Conservation (phyloP, 2,797 vertebrate genomes). For the Anabas testudineus region DNA sequence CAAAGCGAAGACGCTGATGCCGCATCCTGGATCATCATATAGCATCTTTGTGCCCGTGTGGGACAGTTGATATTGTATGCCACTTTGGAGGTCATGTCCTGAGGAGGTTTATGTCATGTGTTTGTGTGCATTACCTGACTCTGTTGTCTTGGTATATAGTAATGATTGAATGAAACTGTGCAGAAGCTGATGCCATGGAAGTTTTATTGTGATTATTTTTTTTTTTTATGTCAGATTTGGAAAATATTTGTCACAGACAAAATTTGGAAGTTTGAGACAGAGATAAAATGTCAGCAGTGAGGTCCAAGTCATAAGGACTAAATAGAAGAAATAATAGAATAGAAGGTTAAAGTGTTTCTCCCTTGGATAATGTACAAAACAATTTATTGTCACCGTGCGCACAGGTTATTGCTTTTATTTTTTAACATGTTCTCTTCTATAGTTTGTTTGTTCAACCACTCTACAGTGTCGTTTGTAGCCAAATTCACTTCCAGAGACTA, state of each 20-base stretch:
- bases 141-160: constrained; percentile 42
- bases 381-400: constrained; percentile 31
- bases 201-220: constrained; percentile 24
- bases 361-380: constrained; percentile 44
- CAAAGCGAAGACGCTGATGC: constrained; percentile 10
- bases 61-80: constrained; percentile 37
- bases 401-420: constrained; percentile 46
- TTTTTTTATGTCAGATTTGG: neutral
- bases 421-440: constrained; percentile 30
- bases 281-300: neutral
- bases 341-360: constrained; percentile 34
- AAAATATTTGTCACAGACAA: neutral
- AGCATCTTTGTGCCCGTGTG: constrained; percentile 21
- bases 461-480: constrained; percentile 39
- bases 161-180: constrained; percentile 19
- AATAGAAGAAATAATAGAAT: constrained; percentile 32
- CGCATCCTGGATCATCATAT: constrained; percentile 15
- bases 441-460: constrained; percentile 34
- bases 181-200: constrained; percentile 8
- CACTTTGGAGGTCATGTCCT: constrained; percentile 14
- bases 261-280: constrained; percentile 27
- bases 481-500: constrained; percentile 43
- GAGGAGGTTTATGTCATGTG: constrained; percentile 19
- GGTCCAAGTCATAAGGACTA: constrained; percentile 15
- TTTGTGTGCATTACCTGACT: constrained; percentile 42